Base-by-base conservation (phyloP, 2,888 invertebrate genomes). In the Eupithecia dodoneata region DNA sequence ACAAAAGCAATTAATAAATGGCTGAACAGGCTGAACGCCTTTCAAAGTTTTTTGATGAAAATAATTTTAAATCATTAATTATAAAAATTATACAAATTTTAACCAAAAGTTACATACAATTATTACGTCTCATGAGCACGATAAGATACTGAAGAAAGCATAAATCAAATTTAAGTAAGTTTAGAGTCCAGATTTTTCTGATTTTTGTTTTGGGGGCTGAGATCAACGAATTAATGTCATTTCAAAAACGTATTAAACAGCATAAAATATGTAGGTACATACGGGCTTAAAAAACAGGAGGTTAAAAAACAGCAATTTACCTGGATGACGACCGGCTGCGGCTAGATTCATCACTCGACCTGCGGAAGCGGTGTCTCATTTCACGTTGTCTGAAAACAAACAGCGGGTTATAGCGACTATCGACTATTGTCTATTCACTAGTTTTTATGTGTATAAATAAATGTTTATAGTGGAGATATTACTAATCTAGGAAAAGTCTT, bases 361-460 rank as follows among this genome's bases (percentile, higher is more conserved):
- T 91, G 42, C 95, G 91, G 66, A 95, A 95, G 81, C 96, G 95
- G 82, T 98, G 98, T 63, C 98, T 96, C 90, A 97, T 96, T 91
- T 98, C 98, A 81, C 98, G 96, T 93, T 98, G 98, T 86, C 98
- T 98, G 88, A 73, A 63, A 63, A 63, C 4, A 52, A 10, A 63
- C 63, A 63, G 3, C 12, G 63, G 12, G 10, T 63, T 63, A 30
- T 63, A 63, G n/a, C n/a, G 9, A 59, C 9, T 9, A 9, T 18
- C 18, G 55, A 44, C 7, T 6, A 6, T 44, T 30, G 30, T 30
- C 30, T 30, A 30, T 30, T 30, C 1, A 30, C 30, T 30, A 30
- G 30, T 30, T 30, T 30, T 30, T 30, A 30, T 30, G 30, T 30
- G 30, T 30, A 30, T 30, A 30, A 30, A 30, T 30, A 30, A 30